Evolutionary conservation across 2,797 vertebrate genomes (phyloP).

Genomic region (Bovichtus diacanthus): DNA sequence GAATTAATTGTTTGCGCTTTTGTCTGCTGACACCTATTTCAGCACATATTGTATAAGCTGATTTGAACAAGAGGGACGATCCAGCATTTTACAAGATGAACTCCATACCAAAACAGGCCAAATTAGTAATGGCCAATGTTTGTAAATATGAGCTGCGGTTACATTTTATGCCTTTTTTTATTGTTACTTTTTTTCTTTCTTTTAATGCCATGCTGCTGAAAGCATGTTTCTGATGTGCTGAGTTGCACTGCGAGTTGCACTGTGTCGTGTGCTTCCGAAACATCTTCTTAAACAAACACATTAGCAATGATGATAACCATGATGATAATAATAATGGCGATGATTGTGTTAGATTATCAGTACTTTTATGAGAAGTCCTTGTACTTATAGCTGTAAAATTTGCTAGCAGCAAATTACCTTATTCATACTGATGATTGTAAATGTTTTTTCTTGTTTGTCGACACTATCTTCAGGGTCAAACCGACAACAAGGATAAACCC

Average conservation of each 20-base stretch:
- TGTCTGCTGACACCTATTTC: constrained; percentile 30
- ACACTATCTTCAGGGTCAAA: constrained; percentile 32
- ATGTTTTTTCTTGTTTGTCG: constrained; percentile 27
- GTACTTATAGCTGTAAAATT: constrained; percentile 48
- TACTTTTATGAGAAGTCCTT: constrained; percentile 46
- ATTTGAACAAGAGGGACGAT: constrained; percentile 42
- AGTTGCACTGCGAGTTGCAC: constrained; percentile 76
- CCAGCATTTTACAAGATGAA: constrained; percentile 51
- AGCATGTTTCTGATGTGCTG: constrained; percentile 69
- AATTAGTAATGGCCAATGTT: constrained; percentile 56
- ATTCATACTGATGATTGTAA: constrained; percentile 62
- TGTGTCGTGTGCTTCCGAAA: constrained; percentile 71
- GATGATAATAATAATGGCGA: constrained; percentile 38
- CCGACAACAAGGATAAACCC: constrained; percentile 47
- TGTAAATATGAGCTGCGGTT: constrained; percentile 72
- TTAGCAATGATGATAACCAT: constrained; percentile 35
- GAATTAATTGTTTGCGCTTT: constrained; percentile 39
- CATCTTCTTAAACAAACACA: constrained; percentile 64
- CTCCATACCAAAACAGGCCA: constrained; percentile 80
- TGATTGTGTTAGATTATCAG: constrained; percentile 60
- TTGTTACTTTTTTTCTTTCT: constrained; percentile 42
- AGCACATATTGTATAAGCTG: constrained; percentile 50
- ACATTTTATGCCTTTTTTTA: constrained; percentile 62
- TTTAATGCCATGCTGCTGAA: constrained; percentile 78
- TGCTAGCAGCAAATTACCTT: constrained; percentile 38